phyloP scores from a whole-genome alignment of 2,888 invertebrate species.

The Sinohyriopsis cumingii region DNA sequence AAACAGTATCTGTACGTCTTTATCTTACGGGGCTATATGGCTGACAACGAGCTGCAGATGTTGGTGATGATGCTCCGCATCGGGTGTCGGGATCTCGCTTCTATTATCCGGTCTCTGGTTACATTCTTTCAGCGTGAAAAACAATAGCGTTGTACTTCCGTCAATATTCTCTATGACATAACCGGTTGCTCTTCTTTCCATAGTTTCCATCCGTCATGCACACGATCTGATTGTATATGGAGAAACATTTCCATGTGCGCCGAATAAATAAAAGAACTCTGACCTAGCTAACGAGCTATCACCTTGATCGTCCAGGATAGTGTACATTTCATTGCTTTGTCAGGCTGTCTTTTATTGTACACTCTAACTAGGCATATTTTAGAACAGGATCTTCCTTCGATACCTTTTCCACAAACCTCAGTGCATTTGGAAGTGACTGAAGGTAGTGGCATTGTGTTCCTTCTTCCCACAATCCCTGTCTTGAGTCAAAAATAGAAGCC shows the following conservation, averaged over 20 bases:
- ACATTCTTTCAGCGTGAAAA: slow-evolving; percentile 26
- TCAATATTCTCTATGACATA: slow-evolving; percentile 21
- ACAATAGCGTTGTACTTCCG: slow-evolving; percentile 6
- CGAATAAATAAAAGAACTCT: slow-evolving; percentile 7
- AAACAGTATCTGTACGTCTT: slow-evolving; percentile 6
- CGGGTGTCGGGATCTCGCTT: slow-evolving; percentile 20
- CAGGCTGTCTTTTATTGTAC: background rate
- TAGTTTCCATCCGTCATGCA: slow-evolving; percentile 8
- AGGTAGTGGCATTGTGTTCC: background rate
- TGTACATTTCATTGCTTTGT: background rate
- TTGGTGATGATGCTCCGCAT: slow-evolving; percentile 6
- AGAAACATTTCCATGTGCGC: background rate
- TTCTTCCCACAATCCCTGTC: slow-evolving; percentile 17
- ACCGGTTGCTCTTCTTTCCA: slow-evolving; percentile 15
- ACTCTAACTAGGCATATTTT: slow-evolving; percentile 14
- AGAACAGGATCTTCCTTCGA: slow-evolving; percentile 11
- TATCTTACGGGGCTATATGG: slow-evolving; percentile 1
- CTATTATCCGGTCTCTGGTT: slow-evolving; percentile 15
- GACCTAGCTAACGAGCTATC: slow-evolving; percentile 13
- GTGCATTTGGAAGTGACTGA: slow-evolving; percentile 9
- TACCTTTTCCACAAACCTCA: slow-evolving; percentile 5
- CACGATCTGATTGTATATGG: slow-evolving; percentile 13
- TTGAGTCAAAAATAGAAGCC: background rate
- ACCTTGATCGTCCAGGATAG: slow-evolving; percentile 22
- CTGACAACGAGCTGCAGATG: slow-evolving; percentile 12